phyloP scores from a whole-genome alignment of 2,113 vertebrate genomes.

The Thinocorus orbignyianus region DNA sequence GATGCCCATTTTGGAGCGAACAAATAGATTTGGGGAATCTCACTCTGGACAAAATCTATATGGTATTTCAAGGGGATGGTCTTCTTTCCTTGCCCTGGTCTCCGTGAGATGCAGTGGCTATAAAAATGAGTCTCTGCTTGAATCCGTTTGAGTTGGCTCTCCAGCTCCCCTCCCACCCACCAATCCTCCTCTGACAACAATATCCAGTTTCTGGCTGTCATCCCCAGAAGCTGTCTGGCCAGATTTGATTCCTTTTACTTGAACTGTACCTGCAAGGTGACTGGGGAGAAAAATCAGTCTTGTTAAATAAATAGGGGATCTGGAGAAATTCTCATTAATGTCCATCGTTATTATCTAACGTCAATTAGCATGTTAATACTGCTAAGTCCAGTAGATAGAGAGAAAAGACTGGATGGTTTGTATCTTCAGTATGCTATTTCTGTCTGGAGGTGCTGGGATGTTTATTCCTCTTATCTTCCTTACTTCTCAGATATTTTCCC shows the following conservation, averaged over 20 bases:
- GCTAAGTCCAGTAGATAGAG: neutral
- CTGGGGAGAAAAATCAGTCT: neutral
- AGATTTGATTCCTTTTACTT: neutral
- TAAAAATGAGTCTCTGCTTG: neutral
- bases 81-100: neutral
- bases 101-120: neutral
- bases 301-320: neutral
- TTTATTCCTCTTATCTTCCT: constrained; percentile 58
- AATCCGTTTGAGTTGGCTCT: neutral
- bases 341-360: neutral
- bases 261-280: neutral
- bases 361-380: constrained; percentile 32
- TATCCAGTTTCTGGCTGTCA: neutral
- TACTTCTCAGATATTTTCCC: constrained; percentile 39
- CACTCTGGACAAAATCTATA: neutral
- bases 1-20: neutral
- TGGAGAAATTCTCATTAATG: constrained; percentile 4
- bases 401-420: neutral
- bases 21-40: neutral
- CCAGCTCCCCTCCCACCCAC: neutral
- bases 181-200: neutral
- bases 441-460: constrained; percentile 30
- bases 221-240: neutral
- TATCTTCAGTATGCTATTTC: constrained; percentile 9
- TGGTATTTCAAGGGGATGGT: neutral